Conservation (phyloP, 2,888 invertebrate genomes). For the Pseudoips prasinana region DNA sequence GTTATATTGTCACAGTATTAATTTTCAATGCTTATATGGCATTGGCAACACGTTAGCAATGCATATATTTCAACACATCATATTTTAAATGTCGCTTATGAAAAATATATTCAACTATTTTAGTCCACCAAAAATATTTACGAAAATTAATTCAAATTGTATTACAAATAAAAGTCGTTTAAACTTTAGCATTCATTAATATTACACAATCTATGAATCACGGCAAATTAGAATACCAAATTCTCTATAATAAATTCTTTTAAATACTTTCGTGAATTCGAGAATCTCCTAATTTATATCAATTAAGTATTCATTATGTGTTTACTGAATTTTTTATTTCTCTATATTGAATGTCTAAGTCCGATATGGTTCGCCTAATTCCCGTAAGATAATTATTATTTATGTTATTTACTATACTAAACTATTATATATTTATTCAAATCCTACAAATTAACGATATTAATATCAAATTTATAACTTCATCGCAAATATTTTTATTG, state of each 20-base stretch:
- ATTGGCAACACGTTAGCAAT: slow-evolving; percentile 22
- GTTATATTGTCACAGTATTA: slow-evolving; percentile 10
- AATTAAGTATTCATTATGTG: slow-evolving; percentile 27
- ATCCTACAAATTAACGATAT: too few species aligned
- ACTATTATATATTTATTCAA: too few species aligned
- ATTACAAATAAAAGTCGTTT: slow-evolving; percentile 21
- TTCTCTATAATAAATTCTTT: slow-evolving; percentile 13
- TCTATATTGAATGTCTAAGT: slow-evolving; percentile 4
- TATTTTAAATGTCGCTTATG: slow-evolving; percentile 15
- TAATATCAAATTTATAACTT: slow-evolving; percentile 2
- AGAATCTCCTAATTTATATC: slow-evolving; percentile 21
- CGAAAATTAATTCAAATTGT: slow-evolving; percentile 20
- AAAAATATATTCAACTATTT: slow-evolving; percentile 15
- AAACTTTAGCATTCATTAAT: slow-evolving; percentile 24
- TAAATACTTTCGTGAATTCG: slow-evolving; percentile 20
- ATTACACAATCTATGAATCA: slow-evolving; percentile 26
- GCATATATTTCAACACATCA: slow-evolving; percentile 30
- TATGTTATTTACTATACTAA: too few species aligned
- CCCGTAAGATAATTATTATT: too few species aligned
- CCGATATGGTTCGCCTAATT: slow-evolving; percentile 1
- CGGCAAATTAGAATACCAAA: slow-evolving; percentile 23
- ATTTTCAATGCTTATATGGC: slow-evolving; percentile 6
- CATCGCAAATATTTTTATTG: neutral
- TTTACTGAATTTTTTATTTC: slow-evolving; percentile 15
- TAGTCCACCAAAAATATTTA: slow-evolving; percentile 3